A percentile compares a stretch with the other conserved stretches of the same genome.
Conservation (phyloP, 35 echinoderm and acorn worm species). For the Lytechinus variegatus region DNA sequence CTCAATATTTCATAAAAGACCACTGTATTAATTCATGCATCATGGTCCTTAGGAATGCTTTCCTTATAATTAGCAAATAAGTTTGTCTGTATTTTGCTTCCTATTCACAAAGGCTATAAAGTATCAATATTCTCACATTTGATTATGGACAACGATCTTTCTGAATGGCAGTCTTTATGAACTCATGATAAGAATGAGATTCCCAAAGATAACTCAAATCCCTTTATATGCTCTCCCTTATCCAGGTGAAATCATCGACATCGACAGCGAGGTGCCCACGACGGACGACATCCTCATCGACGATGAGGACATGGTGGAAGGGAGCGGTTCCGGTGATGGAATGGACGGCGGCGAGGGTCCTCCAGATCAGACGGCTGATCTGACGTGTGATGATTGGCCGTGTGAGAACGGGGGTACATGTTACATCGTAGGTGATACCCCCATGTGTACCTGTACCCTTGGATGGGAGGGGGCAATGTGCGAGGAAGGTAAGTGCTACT, state of each 20-base stretch:
- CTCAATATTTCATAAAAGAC: no score
- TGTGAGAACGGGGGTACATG: slow-evolving; percentile 39
- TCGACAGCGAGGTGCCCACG: slow-evolving; percentile 19
- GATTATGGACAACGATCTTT: no score
- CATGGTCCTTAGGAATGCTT: no score
- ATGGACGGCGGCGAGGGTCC: not conserved
- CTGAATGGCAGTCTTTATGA: no score
- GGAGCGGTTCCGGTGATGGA: slow-evolving; percentile 27
- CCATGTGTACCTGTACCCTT: slow-evolving; percentile 44
- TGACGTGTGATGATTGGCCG: slow-evolving; percentile 38
- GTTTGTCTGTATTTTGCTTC: no score
- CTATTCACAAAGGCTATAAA: no score
- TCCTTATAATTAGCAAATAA: no score
- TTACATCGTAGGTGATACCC: slow-evolving; percentile 8
- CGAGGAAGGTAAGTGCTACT: not conserved
- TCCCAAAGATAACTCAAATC: not conserved
- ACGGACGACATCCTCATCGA: slow-evolving; percentile 6
- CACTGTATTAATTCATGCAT: no score
- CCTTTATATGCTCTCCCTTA: not conserved
- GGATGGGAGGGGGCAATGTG: slow-evolving; percentile 45
- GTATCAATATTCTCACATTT: no score
- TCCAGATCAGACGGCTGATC: slow-evolving; percentile 19
- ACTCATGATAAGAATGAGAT: not conserved
- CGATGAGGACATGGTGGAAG: not conserved
- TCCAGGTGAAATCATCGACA: slow-evolving; percentile 40